Evolutionary conservation across 2,113 vertebrate species (phyloP), one percentile per base, ranked within the genome.

Genomic region (Copsychus sechellarum): DNA sequence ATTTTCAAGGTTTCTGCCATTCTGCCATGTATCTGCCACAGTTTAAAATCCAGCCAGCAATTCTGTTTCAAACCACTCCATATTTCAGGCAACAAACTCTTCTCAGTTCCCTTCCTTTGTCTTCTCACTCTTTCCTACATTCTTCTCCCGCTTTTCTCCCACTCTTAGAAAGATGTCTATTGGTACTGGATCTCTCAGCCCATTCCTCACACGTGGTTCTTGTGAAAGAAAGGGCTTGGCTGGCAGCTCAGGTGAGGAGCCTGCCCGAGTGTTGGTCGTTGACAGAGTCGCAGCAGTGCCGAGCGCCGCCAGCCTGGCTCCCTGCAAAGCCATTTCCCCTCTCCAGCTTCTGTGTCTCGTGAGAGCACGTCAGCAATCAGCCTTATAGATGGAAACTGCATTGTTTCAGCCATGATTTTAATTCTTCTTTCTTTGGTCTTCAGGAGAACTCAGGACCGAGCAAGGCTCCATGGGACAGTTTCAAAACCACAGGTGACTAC

Each of bases 381-480:
- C 71, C 40, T 58, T 42, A 11, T 36, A 81, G 56, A 74, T 22
- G n/a, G 53, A 72, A 81, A 88, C 67, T 21, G 26, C 51, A 5
- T 51, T 65, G 26, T 69, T 86, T 78, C 38, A 18, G 66, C 71
- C 54, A 86, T 69, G 69, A 50, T 83, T 80, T 92, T 95, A 81
- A 88, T 69, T 80, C 82, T 76, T 93, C 81, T 93, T 65, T 95
- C 78, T 94, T 94, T 95, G 95, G 78, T 98, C 94, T 91, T 95
- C 98, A 99, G 99, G 99, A 99, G 97, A 99, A 99, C 97, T 98
- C 99, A 95, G 98, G 98, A 96, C 97, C 98, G 78, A 99, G 98
- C 98, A 99, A 99, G 98, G 99, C 98, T 97, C 99, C 99, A 60
- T 99, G 99, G 99, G 99, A 99, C 97, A 99, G 97, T 98, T 99